These are phyloP conservation scores for Phoebastria nigripes DNA, from an alignment of 2,797 vertebrate genomes.

Conservation along the genomic window DNA sequence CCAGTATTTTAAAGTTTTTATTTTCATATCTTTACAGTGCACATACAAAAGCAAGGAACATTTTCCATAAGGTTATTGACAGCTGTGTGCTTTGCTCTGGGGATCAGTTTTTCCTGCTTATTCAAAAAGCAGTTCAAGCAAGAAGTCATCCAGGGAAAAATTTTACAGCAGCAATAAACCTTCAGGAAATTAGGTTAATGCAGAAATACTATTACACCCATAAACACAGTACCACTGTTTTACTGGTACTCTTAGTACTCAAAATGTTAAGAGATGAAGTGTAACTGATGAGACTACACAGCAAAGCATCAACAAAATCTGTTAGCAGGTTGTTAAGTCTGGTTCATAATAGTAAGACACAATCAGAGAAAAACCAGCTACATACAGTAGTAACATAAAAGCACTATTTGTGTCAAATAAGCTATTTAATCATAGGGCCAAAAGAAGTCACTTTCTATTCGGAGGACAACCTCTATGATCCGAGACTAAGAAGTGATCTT, in stretches of 20 bases:
- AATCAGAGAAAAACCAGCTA: background rate
- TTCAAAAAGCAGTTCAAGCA: background rate
- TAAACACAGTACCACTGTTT: background rate
- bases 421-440: background rate
- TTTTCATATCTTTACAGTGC: background rate
- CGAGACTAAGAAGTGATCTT: too few relatives aligned
- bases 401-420: background rate
- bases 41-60: background rate
- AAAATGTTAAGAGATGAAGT: background rate
- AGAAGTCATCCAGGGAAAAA: background rate
- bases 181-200: background rate
- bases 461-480: too few relatives aligned
- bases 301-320: background rate
- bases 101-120: background rate
- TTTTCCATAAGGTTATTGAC: background rate
- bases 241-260: background rate
- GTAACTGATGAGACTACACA: background rate
- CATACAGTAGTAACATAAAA: background rate
- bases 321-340: background rate
- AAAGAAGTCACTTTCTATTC: background rate
- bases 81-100: background rate
- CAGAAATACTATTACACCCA: background rate
- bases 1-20: background rate
- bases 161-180: background rate
- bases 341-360: background rate